Evolutionary conservation across 2,113 vertebrate species (phyloP), one percentile per base, ranked within the genome.

Genomic region (Odontophorus gujanensis): DNA sequence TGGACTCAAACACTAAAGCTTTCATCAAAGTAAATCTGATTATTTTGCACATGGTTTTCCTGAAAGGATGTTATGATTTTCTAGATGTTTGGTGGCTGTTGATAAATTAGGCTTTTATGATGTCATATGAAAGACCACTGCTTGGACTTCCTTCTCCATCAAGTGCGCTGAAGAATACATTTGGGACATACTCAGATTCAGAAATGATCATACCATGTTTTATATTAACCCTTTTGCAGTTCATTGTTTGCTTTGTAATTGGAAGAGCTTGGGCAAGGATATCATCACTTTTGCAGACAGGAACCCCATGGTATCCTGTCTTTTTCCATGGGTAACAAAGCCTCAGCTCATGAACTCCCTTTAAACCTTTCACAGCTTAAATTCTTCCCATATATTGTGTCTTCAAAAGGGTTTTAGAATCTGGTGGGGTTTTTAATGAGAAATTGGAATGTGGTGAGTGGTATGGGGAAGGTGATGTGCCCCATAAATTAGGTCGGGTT

Each of bases 21-120:
- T 97, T 98, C 99, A 98, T 99, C 98, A 98, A 98, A 98, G 98
- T 96, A 97, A 96, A 97, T 98, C 98, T 98, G 98, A 99, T 98
- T 98, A 98, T 98, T 98, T 99, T 99, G 98, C 98, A 98, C 98
- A 97, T 98, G 97, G 97, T 98, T 98, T 99, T 99, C 99, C 99
- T 99, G 98, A 99, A 98, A 99, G 99, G 99, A 99, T 99, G 99
- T 99, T 99, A 98, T 99, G 99, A 99, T 99, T 99, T 98, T 99
- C 98, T 98, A 97, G 97, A 98, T 98, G 98, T 98, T 98, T 98
- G 97, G 98, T 98, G 98, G 97, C 97, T 95, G 97, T 97, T 98
- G 98, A 99, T 99, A 99, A 99, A 99, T 98, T 98, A 98, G 98
- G 97, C 98, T 98, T 98, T 98, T 98, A 98, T 99, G 98, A 99